Evolutionary conservation across 2,888 invertebrate genomes (phyloP), one percentile per base, ranked within the genome.

Genomic region (Tyria jacobaeae): DNA sequence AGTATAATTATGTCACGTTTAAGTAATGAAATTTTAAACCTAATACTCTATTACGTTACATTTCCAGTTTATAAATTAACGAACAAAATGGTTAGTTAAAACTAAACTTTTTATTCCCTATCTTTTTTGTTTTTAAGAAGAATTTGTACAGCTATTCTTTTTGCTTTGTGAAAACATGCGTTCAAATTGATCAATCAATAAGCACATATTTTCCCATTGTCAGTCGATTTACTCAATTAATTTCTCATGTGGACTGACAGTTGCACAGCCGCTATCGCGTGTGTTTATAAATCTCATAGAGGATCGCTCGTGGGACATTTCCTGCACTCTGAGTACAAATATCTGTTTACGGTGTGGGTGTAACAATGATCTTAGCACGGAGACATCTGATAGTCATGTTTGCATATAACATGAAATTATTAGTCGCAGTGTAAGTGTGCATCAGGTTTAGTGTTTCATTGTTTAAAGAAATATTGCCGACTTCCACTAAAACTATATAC

Each of bases 121-220:
- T 44, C 21, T 10, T 12, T 44, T 3, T 21, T 44, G 5, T 44
- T 44, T 10, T 5, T 44, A 21, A 44, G 17, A 12, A 44, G 12
- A 44, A 10, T 21, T 44, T 12, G 4, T 21, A 44, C 44, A 44
- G 44, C 4, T 15, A 39, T 39, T 39, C n/a, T n/a, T n/a, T n/a
- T n/a, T 39, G 6, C 15, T 73, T 64, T 78, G 79, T 73, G 78
- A 79, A 81, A 80, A 76, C 75, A 68, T 74, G 51, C 65, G 67
- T 76, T 73, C 71, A 60, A 65, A 73, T 79, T 69, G 62, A 70
- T 44, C 37, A 39, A 53, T 72, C 67, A 66, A 73, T 76, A 70
- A 68, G 61, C 67, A 68, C 73, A 82, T 78, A 80, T 81, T 80
- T 84, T 83, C 80, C 72, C 82, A 85, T 80, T 83, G 76, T 81